Evolutionary conservation across 1,140 invertebrate genomes (phyloP).

Genomic region (Zaprionus camerounensis): DNA sequence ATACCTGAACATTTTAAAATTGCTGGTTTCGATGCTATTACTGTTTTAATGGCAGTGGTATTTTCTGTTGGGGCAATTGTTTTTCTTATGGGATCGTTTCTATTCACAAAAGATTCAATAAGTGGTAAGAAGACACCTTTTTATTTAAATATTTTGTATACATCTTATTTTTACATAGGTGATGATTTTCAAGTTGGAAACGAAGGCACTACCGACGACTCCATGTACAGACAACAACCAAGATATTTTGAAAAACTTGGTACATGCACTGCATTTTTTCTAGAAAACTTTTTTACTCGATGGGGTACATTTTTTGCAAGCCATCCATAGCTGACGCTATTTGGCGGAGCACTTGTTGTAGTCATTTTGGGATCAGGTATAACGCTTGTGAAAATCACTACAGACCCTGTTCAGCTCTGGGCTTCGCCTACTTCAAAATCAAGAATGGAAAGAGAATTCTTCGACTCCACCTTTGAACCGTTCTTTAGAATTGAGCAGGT

Average conservation of each 20-base stretch:
- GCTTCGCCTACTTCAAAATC: slow-evolving; percentile 94
- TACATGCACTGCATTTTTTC: slow-evolving; percentile 89
- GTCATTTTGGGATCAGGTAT: slow-evolving; percentile 88
- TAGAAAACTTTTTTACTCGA: slow-evolving; percentile 91
- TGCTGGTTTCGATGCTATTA: slow-evolving; percentile 89
- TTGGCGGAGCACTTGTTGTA: slow-evolving; percentile 88
- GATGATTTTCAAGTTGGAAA: slow-evolving; percentile 53
- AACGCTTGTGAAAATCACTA: slow-evolving; percentile 90
- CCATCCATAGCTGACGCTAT: slow-evolving; percentile 91
- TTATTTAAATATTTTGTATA: neutral
- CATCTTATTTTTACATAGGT: slow-evolving; percentile 40
- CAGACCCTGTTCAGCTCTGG: slow-evolving; percentile 99
- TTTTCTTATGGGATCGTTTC: slow-evolving; percentile 87
- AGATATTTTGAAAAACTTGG: slow-evolving; percentile 90
- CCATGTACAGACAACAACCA: slow-evolving; percentile 83
- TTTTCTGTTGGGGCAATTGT: slow-evolving; percentile 89
- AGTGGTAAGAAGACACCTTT: slow-evolving; percentile 54
- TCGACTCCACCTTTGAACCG: slow-evolving; percentile 96
- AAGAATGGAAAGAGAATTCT: slow-evolving; percentile 94
- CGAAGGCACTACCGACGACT: slow-evolving; percentile 78
- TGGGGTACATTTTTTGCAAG: slow-evolving; percentile 94
- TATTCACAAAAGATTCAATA: slow-evolving; percentile 73
- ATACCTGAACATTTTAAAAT: slow-evolving; percentile 89
- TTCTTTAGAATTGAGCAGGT: slow-evolving; percentile 97
- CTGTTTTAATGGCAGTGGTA: slow-evolving; percentile 90